Conservation (phyloP, 2,797 vertebrate genomes). For the Columba guinea region DNA sequence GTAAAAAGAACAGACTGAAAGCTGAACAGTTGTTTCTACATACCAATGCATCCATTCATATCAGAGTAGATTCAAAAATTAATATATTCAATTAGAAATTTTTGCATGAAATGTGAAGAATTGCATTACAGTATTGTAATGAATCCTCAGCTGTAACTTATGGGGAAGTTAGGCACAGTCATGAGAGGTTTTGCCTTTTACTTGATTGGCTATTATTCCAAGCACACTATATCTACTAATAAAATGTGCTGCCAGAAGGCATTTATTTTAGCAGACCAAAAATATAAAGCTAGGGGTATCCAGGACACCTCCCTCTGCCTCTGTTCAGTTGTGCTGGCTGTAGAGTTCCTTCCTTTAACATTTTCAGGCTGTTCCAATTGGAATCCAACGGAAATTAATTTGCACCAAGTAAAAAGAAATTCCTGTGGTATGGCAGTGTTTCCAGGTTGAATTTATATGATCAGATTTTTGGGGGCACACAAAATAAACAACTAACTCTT, state of each 20-base stretch:
- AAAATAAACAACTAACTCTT: neutral
- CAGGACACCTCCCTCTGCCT: neutral
- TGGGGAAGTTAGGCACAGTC: neutral
- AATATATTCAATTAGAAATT: neutral
- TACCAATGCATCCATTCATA: neutral
- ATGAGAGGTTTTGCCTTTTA: neutral
- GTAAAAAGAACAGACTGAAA: constrained; percentile 60
- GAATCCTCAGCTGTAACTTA: neutral
- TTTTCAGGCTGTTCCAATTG: neutral
- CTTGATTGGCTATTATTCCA: neutral
- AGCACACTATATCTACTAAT: neutral
- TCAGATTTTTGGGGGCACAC: neutral
- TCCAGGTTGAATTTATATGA: neutral
- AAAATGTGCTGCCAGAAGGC: neutral
- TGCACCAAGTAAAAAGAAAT: neutral
- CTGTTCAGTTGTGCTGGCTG: neutral
- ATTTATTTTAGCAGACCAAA: neutral
- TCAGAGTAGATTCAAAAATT: neutral
- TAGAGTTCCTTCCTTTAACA: neutral
- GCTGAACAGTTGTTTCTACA: constrained; percentile 47
- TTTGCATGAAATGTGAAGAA: neutral
- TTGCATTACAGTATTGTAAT: neutral
- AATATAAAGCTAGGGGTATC: neutral
- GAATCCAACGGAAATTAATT: neutral
- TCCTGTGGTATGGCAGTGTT: neutral